Conservation (phyloP, 2,888 invertebrate genomes). For the Campoplex nolae region DNA sequence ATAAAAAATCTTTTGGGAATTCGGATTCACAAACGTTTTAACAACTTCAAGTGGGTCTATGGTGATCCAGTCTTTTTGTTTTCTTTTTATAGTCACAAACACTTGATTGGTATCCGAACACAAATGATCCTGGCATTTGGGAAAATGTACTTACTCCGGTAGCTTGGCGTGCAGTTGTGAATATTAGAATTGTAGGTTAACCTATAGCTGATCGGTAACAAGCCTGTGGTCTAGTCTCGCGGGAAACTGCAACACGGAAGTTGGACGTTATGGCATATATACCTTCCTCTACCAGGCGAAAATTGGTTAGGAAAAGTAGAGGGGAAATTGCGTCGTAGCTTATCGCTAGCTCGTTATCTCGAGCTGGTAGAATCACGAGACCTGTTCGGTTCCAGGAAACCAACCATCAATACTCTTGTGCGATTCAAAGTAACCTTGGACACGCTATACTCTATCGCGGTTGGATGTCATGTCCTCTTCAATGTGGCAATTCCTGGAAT, state of each 20-base stretch:
- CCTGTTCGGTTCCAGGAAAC: constrained; percentile 23
- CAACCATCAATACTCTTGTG: constrained; percentile 3
- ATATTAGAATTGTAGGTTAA: constrained; percentile 26
- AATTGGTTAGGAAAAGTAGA: constrained; percentile 25
- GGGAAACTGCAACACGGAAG: constrained; percentile 34
- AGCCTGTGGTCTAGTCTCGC: constrained; percentile 30
- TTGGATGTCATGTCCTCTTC: neutral
- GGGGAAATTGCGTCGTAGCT: constrained; percentile 51
- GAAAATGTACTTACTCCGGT: constrained; percentile 21
- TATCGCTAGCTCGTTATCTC: constrained; percentile 51
- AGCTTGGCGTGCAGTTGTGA: constrained; percentile 3
- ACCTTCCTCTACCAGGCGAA: constrained; percentile 19
- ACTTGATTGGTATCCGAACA: neutral
- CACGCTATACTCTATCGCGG: constrained; percentile 3
- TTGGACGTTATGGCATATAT: constrained; percentile 38
- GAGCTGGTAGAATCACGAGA: constrained; percentile 21
- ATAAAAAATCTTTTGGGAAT: neutral
- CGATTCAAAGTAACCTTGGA: constrained; percentile 7
- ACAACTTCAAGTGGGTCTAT: neutral
- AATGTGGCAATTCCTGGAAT: neutral
- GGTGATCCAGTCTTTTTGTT: neutral
- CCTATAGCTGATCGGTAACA: constrained; percentile 24
- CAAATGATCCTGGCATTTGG: neutral
- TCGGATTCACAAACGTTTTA: neutral
- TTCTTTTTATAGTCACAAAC: neutral